phyloP scores from a whole-genome alignment of 2,888 invertebrate species.

The Orchesellides sinensis region DNA sequence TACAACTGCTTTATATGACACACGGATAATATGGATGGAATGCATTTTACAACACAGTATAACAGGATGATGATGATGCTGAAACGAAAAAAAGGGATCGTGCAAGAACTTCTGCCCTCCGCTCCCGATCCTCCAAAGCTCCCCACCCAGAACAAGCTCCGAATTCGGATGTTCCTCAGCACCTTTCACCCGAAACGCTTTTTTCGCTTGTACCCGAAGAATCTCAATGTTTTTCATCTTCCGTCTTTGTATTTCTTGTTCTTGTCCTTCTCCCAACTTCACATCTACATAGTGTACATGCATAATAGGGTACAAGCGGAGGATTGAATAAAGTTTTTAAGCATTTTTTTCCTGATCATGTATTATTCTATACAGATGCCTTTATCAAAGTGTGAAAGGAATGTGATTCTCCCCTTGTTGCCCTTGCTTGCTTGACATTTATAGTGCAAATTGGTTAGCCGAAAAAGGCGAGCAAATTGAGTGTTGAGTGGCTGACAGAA shows the following conservation, averaged over 20 bases:
- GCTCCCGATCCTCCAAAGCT: slow-evolving; percentile 60
- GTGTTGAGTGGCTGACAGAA: slow-evolving; percentile 67
- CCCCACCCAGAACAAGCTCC: slow-evolving; percentile 63
- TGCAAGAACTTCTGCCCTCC: slow-evolving; percentile 63
- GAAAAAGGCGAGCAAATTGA: slow-evolving; percentile 69
- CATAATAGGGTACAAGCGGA: slow-evolving; percentile 33
- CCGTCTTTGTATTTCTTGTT: slow-evolving; percentile 39
- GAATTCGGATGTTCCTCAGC: slow-evolving; percentile 62
- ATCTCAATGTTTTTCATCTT: slow-evolving; percentile 45
- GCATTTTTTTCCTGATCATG: slow-evolving; percentile 59
- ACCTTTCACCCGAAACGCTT: slow-evolving; percentile 66
- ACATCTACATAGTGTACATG: slow-evolving; percentile 37
- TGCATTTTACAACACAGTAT: slow-evolving; percentile 41
- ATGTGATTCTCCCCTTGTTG: slow-evolving; percentile 69
- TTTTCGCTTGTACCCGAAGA: slow-evolving; percentile 60
- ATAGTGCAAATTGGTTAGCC: slow-evolving; percentile 69
- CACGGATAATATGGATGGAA: slow-evolving; percentile 59
- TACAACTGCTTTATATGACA: slow-evolving; percentile 55
- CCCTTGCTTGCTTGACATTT: slow-evolving; percentile 69
- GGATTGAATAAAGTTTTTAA: slow-evolving; percentile 62
- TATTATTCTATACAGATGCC: slow-evolving; percentile 65
- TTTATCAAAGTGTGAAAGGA: slow-evolving; percentile 69
- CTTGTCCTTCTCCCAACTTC: slow-evolving; percentile 31
- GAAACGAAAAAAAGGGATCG: slow-evolving; percentile 56
- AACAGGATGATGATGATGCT: slow-evolving; percentile 35